Conservation (phyloP, 2,888 invertebrate species). For the Neocrepidodera transversa region DNA sequence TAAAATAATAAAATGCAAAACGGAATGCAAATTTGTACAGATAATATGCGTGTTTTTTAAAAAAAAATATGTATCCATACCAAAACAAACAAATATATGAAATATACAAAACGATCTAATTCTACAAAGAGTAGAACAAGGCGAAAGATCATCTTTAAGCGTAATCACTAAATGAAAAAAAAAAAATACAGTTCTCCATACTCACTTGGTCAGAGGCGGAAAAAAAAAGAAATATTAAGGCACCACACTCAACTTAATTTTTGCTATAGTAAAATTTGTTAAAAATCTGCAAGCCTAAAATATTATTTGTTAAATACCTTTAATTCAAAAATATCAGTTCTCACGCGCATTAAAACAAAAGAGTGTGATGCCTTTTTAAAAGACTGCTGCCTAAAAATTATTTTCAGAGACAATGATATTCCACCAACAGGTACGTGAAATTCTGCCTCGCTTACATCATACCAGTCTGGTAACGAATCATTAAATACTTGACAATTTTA, state of each 20-base stretch:
- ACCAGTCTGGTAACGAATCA: slow-evolving; percentile 36
- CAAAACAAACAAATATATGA: slow-evolving; percentile 38
- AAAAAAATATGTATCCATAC: slow-evolving; percentile 44
- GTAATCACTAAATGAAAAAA: slow-evolving; percentile 34
- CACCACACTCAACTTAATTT: slow-evolving; percentile 7
- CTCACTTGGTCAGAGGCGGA: slow-evolving; percentile 16
- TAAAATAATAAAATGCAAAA: slow-evolving; percentile 40
- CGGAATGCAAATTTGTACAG: slow-evolving; percentile 53
- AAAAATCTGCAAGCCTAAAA: too few relatives aligned
- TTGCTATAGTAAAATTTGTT: not conserved
- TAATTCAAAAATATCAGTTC: too few relatives aligned
- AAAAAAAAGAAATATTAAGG: not conserved
- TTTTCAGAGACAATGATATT: not conserved
- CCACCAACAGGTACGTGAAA: not conserved
- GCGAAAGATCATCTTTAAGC: slow-evolving; percentile 39
- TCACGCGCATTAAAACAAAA: not conserved
- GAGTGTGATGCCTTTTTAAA: not conserved
- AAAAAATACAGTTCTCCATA: slow-evolving; percentile 2
- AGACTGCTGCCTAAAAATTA: not conserved
- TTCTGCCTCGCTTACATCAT: slow-evolving; percentile 14
- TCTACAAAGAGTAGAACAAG: slow-evolving; percentile 40
- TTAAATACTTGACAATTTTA: slow-evolving; percentile 41
- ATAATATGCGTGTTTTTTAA: slow-evolving; percentile 44
- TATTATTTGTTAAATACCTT: too few relatives aligned
- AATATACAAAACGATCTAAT: slow-evolving; percentile 41